Evolutionary conservation across 2,113 vertebrate species (phyloP), one percentile per base, ranked within the genome.

Genomic region (Hyperopisus bebe): DNA sequence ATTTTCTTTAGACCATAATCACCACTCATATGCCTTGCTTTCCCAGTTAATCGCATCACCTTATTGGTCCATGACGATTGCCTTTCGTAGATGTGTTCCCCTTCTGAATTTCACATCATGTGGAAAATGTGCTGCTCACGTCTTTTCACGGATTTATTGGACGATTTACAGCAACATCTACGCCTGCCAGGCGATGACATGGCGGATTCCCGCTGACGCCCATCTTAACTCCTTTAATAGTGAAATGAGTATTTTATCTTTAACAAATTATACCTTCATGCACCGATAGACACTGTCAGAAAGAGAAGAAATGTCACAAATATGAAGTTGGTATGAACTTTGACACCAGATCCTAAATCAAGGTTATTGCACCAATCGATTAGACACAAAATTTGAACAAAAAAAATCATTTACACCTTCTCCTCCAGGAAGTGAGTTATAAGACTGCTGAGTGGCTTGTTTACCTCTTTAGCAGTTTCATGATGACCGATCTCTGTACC

Each of bases 391-490:
- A 84, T 44, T 10, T 17, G 11, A 27, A 47, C 2, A 50, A n/a
- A 46, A 85, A 77, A 77, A 66, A 70, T 70, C 27, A 35, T 44
- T 44, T 83, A 46, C 80, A 46, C 80, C 15, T 24, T 24, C 9
- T n/a, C 82, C 17, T n/a, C 82, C 82, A 46, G 82, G 82, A 84
- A 84, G 35, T 44, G 82, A 13, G 44, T 92, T 91, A 88, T 82
- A 92, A 91, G 93, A 92, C 93, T 92, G 91, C 92, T 89, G 50
- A 89, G 51, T 86, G 88, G 51, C 55, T 88, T 91, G 91, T 85
- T 92, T 53, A 87, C 48, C 6, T 17, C 77, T 90, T 84, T 91
- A 62, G 58, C 87, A 82, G 89, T 86, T 90, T 87, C 88, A 90
- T 90, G 90, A 70, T 88, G 90, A 92, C 91, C 89, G 77, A 89